Conservation (phyloP, 2,888 invertebrate genomes). For the Neoaliturus tenellus region DNA sequence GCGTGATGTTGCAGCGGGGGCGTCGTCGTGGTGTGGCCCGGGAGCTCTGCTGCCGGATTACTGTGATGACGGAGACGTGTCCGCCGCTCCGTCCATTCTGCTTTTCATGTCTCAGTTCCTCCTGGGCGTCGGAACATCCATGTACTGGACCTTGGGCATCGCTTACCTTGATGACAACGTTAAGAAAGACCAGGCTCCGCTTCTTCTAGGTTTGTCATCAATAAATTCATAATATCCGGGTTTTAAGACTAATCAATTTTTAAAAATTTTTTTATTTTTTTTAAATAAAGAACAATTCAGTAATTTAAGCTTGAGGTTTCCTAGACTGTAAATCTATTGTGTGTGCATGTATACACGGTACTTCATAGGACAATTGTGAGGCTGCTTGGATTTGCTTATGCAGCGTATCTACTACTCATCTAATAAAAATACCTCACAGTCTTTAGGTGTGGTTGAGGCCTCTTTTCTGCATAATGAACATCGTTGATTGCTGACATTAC, state of each 20-base stretch:
- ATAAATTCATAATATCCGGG: neutral
- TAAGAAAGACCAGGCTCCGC: conserved; percentile 67
- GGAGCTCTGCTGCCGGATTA: conserved; percentile 17
- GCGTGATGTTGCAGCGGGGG: neutral
- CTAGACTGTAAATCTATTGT: too few species aligned
- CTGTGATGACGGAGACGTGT: conserved; percentile 37
- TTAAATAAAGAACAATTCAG: too few species aligned
- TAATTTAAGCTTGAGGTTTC: too few species aligned
- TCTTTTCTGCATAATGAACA: too few species aligned
- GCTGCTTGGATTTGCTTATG: too few species aligned
- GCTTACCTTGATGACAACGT: conserved; percentile 72
- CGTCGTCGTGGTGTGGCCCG: conserved; percentile 42
- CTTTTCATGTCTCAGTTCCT: conserved; percentile 71
- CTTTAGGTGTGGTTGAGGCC: too few species aligned
- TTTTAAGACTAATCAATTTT: neutral
- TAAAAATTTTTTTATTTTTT: too few species aligned
- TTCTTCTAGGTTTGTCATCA: conserved; percentile 67
- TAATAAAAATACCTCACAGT: too few species aligned
- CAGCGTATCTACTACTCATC: too few species aligned
- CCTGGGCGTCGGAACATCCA: conserved; percentile 71
- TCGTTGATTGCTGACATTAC: too few species aligned
- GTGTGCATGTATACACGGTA: too few species aligned
- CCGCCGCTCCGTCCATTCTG: conserved; percentile 32
- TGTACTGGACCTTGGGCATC: conserved; percentile 72
- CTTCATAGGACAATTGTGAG: too few species aligned